Base-by-base conservation (phyloP, 2,888 invertebrate genomes). In the Keiferia lycopersicella region DNA sequence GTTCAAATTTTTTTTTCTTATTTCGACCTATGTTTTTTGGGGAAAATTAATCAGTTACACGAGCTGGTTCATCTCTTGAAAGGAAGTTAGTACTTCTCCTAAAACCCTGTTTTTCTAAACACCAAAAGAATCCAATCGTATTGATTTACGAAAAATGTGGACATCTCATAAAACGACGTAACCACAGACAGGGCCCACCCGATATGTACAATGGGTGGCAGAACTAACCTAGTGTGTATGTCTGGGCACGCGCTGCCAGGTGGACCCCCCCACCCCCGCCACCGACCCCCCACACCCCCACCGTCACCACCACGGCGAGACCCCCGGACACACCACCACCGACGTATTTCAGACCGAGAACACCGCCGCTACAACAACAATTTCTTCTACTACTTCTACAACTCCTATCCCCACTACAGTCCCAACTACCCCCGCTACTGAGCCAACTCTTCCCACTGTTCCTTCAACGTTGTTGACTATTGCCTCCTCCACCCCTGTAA, bases 311-410 rank as follows among this genome's bases (percentile, higher is more conserved):
- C 89, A 88, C 87, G 87, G 89, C 80, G 87, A 86, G 78, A 72
- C 66, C 68, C 34, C 57, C 53, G 59, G 53, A 70, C 82, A 85
- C 83, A 84, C 85, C 81, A 82, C 84, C 82, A 81, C 84, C 83
- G 84, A 88, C 86, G 86, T 86, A 83, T 88, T 88, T 88, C 87
- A 88, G 88, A 84, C 86, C 86, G 83, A 83, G 87, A 71, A 74
- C 73, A 80, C 78, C 77, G 79, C 78, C 73, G 73, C 81, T 70
- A 74, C 83, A 75, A 71, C 66, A 58, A 57, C 68, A 58, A 61
- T 61, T 57, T 58, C 51, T 45, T 20, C 51, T 41, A 39, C 59
- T 30, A 38, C 62, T 39, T 34, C 66, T 14, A 60, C 53, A 22
- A 20, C 67, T 66, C 18, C 61, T 64, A 64, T 58, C 7, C 22